Evolutionary conservation across 2,888 invertebrate species (phyloP).

Genomic region (Steinernema hermaphroditum): DNA sequence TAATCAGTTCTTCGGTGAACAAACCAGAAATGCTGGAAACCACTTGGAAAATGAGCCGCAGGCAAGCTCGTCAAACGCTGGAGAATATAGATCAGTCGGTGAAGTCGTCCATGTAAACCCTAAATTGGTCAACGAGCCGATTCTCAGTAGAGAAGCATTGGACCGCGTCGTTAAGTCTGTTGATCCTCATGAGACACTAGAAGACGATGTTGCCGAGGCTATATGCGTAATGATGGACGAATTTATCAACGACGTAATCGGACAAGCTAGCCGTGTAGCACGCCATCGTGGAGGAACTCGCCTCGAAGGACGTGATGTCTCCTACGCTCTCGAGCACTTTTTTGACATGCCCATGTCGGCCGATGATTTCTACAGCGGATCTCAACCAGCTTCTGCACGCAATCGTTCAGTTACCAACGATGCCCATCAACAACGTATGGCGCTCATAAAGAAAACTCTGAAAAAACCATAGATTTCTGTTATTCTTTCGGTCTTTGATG

Average conservation of each 20-base stretch:
- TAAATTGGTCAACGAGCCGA: not conserved
- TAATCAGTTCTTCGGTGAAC: not conserved
- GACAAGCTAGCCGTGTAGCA: constrained; percentile 18
- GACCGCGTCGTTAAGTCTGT: constrained; percentile 34
- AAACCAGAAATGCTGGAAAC: too few species aligned
- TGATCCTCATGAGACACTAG: constrained; percentile 36
- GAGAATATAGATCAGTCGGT: not conserved
- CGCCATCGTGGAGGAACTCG: constrained; percentile 33
- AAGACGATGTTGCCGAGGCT: constrained; percentile 37
- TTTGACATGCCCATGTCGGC: constrained; percentile 33
- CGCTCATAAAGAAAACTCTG: constrained; percentile 36
- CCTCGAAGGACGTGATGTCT: constrained; percentile 36
- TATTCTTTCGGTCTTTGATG: too few species aligned
- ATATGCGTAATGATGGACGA: constrained; percentile 35
- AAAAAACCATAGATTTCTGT: constrained; percentile 28
- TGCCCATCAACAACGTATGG: constrained; percentile 38
- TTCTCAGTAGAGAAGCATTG: constrained; percentile 12
- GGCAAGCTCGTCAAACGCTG: not conserved
- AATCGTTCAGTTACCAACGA: not conserved
- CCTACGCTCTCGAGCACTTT: constrained; percentile 33
- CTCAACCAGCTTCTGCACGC: constrained; percentile 8
- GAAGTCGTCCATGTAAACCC: not conserved
- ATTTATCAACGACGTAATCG: constrained; percentile 36
- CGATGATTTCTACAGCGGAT: constrained; percentile 20
- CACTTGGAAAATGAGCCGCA: not conserved